Percentiles rank a stretch among this genome's conserved stretches.
Evolutionary conservation across 2,797 vertebrate genomes (phyloP).

Genomic region (Intellagama lesueurii): DNA sequence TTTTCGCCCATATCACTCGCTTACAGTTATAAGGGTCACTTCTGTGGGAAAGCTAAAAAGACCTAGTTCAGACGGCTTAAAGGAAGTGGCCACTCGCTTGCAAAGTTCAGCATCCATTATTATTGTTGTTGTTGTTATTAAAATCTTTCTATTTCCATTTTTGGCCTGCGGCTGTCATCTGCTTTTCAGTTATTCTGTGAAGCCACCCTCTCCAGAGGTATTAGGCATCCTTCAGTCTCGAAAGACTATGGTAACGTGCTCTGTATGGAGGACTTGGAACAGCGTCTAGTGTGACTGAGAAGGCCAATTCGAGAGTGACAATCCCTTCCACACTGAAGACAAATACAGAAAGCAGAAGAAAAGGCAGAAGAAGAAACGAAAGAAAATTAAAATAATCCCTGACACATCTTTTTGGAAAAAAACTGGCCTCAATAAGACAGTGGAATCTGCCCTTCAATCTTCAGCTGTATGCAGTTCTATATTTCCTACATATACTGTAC

Average conservation of each 20-base stretch:
- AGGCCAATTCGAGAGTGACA: too few species aligned
- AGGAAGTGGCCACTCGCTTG: slow-evolving; percentile 76
- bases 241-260: too few species aligned
- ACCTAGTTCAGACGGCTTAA: slow-evolving; percentile 80
- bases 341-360: too few species aligned
- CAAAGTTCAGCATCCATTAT: slow-evolving; percentile 15
- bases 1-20: slow-evolving; percentile 37
- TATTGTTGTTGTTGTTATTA: too few species aligned
- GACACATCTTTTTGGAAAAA: neutral
- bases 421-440: neutral
- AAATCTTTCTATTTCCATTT: slow-evolving; percentile 27
- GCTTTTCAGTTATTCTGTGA: neutral
- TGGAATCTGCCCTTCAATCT: too few species aligned
- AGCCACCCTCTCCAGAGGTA: neutral
- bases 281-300: too few species aligned
- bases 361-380: neutral
- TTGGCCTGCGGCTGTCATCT: neutral
- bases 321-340: too few species aligned
- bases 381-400: neutral
- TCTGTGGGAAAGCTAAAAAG: slow-evolving; percentile 49
- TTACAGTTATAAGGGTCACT: slow-evolving; percentile 35
- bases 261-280: too few species aligned
- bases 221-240: too few species aligned
- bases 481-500: too few species aligned
- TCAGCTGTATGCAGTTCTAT: too few species aligned